Conservation (phyloP, 2,888 invertebrate genomes). For the Thysanoteuthis rhombus region DNA sequence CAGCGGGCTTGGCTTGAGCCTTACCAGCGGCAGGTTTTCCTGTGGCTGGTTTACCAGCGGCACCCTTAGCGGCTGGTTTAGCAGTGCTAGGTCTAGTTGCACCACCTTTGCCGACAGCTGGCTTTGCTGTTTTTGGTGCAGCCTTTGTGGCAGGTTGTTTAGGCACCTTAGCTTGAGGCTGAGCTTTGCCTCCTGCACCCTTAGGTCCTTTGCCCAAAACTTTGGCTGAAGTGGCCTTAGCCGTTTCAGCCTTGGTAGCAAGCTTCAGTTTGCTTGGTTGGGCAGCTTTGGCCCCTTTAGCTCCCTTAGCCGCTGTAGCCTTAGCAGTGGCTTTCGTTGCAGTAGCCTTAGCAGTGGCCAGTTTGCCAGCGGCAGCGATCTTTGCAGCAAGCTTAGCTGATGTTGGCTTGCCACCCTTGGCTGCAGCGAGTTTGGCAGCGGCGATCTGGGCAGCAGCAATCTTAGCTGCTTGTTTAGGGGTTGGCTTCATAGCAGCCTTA, state of each 20-base stretch:
- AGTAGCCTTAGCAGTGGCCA: background rate
- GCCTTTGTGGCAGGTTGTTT: background rate
- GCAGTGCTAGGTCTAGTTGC: background rate
- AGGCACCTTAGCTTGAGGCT: background rate
- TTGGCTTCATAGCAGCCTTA: background rate
- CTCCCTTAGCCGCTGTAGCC: background rate
- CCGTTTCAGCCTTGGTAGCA: background rate
- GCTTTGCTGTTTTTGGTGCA: background rate
- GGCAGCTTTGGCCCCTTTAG: background rate
- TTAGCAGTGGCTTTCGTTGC: background rate
- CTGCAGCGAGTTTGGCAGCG: background rate
- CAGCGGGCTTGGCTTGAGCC: background rate
- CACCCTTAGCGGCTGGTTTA: background rate
- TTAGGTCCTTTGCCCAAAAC: conserved; percentile 17
- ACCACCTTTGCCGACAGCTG: background rate
- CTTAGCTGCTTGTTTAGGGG: background rate
- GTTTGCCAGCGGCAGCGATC: background rate
- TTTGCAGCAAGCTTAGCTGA: background rate
- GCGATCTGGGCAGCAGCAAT: background rate
- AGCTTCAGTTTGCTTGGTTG: background rate
- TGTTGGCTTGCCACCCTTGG: conserved; percentile 12
- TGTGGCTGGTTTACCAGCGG: background rate
- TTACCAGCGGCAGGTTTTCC: background rate
- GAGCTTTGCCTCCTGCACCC: background rate
- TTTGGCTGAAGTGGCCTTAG: conserved; percentile 13